Conservation (phyloP, 1,140 invertebrate genomes). For the Drosophila paulistorum region DNA sequence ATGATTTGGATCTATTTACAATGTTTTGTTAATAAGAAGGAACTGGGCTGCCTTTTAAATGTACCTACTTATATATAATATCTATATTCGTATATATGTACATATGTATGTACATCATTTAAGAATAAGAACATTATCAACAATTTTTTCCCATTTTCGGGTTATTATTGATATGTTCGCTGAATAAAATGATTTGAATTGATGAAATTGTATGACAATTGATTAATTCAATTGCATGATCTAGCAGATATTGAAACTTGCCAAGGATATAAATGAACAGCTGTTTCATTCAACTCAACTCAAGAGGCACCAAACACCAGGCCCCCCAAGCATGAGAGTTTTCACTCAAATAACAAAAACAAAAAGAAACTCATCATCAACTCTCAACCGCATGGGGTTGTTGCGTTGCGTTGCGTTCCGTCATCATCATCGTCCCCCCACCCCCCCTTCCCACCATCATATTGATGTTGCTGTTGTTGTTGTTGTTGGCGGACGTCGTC, state of each 20-base stretch:
- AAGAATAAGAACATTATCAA: no score
- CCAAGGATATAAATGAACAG: constrained; percentile 7
- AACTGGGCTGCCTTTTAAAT: no score
- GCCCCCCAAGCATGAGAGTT: not conserved
- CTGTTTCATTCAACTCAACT: constrained; percentile 14
- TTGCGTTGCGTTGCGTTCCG: not conserved
- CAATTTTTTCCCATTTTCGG: no score
- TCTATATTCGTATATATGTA: no score
- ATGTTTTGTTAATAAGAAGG: no score
- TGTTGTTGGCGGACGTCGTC: not conserved
- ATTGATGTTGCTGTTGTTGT: not conserved
- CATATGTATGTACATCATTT: not conserved
- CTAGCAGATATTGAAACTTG: constrained; percentile 4
- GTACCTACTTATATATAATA: no score
- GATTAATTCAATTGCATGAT: constrained; percentile 1
- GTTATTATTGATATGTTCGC: no score
- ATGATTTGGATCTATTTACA: no score
- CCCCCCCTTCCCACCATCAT: not conserved
- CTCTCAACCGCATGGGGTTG: constrained; percentile 35
- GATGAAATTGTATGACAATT: not conserved
- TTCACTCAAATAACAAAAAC: not conserved
- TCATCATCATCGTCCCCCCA: not conserved
- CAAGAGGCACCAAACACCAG: not conserved
- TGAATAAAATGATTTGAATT: no score
- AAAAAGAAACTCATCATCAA: constrained; percentile 6